These are phyloP conservation scores for Perognathus longimembris DNA, from an alignment of 2,113 vertebrate genomes.

Conservation along the genomic window DNA sequence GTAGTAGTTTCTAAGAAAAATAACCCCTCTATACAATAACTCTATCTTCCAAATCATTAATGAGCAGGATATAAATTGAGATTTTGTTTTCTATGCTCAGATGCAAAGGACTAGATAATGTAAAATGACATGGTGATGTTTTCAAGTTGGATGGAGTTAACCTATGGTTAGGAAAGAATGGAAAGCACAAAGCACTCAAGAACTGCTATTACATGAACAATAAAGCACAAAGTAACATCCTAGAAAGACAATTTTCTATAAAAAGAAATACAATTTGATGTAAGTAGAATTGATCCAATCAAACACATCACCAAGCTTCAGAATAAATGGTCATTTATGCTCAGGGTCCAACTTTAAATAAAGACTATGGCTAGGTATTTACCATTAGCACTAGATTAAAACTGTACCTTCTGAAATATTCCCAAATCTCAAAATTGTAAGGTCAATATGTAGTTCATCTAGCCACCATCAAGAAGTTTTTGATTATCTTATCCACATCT, in stretches of 20 bases:
- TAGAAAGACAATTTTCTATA: constrained; percentile 7
- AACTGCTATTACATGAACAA: constrained; percentile 40
- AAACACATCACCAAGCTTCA: neutral
- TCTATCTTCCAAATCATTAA: constrained; percentile 79
- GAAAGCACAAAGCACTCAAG: constrained; percentile 48
- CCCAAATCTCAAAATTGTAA: neutral
- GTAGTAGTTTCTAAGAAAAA: constrained; percentile 19
- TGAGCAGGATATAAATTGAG: constrained; percentile 74
- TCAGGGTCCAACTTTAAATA: neutral
- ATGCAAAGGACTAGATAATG: constrained; percentile 58
- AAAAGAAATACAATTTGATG: neutral
- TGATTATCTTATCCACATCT: neutral
- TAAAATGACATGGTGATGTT: constrained; percentile 52
- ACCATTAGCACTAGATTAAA: neutral
- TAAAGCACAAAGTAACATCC: neutral
- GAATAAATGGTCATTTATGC: neutral
- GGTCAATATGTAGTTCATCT: neutral
- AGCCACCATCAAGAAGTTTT: neutral
- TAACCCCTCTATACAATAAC: neutral
- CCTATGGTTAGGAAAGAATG: constrained; percentile 61
- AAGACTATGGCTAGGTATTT: neutral
- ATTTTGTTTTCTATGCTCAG: constrained; percentile 42
- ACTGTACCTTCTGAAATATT: neutral
- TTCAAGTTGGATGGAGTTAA: constrained; percentile 69
- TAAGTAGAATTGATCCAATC: constrained; percentile 9